Evolutionary conservation across 2,113 vertebrate species (phyloP), one percentile per base, ranked within the genome.

Genomic region (Gallinago media): DNA sequence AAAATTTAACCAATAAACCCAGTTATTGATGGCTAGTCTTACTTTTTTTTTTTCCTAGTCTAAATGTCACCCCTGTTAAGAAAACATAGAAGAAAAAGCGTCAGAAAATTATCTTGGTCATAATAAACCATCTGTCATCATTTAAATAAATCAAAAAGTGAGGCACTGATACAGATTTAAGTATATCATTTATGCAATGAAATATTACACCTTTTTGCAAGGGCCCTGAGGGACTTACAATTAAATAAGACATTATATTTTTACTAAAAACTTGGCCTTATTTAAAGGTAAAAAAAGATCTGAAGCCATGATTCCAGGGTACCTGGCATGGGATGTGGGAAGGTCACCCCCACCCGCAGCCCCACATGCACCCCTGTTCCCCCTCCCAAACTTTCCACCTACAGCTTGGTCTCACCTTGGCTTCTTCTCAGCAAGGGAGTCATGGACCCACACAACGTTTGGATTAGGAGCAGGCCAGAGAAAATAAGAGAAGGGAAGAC

Each of bases 21-120:
- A 63, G 40, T 89, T 95, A 80, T 62, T 88, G 77, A 76, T 85
- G 71, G 63, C 68, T 94, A 55, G 5, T 55, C 38, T 88, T 75
- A 49, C 5, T 65, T 59, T 62, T 85, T 78, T 78, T 54, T 12
- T 50, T 21, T 15, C 11, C 67, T 55, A 76, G 54, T 88, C 55
- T 94, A 95, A 96, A 95, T 95, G 81, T 93, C 88, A 92, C 23
- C 50, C 5, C 18, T 54, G n/a, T 50, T 83, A 94, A 88, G 78
- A 63, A 94, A 89, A 73, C 0, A 0, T 46, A 58, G 38, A 87
- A 84, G 34, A 74, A 59, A 87, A 84, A 59, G 55, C 66, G 63
- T 76, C 62, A 62, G 73, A 85, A 91, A 96, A 94, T 92, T 62
- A 78, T 86, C 56, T 70, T 22, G 56, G 40, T 83, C 67, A 91